Conservation (phyloP, 2,113 vertebrate genomes). For the Tetrax tetrax region DNA sequence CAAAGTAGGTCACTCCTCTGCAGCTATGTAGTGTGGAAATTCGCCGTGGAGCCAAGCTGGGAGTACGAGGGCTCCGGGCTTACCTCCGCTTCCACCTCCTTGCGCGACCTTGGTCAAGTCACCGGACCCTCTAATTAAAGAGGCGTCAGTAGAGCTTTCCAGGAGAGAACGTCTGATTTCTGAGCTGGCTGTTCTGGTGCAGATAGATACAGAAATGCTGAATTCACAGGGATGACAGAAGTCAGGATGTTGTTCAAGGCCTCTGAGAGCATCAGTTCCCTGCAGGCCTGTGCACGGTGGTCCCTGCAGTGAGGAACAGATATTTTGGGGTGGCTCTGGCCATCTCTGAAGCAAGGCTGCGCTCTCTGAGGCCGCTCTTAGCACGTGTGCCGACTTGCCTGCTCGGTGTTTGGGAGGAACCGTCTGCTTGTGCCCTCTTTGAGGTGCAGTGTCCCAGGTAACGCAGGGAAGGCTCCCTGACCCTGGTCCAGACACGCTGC, state of each 20-base stretch:
- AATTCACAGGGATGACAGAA: neutral
- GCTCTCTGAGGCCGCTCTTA: neutral
- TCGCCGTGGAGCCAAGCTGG: neutral
- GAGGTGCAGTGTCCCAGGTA: neutral
- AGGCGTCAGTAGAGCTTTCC: neutral
- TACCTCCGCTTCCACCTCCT: neutral
- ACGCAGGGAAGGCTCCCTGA: neutral
- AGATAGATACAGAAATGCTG: neutral
- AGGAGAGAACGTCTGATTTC: neutral
- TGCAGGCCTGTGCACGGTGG: neutral
- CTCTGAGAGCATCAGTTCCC: neutral
- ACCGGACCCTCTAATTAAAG: neutral
- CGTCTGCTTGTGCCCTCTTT: neutral
- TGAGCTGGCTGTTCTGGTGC: neutral
- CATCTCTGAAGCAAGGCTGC: neutral
- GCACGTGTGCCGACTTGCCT: neutral
- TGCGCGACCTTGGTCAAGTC: neutral
- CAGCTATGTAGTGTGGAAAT: neutral
- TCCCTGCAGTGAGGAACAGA: neutral
- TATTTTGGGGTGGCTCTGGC: neutral
- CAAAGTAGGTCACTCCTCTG: neutral
- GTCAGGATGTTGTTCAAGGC: rapidly evolving
- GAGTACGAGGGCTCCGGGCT: neutral
- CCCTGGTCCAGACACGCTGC: neutral
- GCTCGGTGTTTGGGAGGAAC: neutral